phyloP scores from a whole-genome alignment of 2,888 invertebrate genomes.

The Calliscelio sp. region DNA sequence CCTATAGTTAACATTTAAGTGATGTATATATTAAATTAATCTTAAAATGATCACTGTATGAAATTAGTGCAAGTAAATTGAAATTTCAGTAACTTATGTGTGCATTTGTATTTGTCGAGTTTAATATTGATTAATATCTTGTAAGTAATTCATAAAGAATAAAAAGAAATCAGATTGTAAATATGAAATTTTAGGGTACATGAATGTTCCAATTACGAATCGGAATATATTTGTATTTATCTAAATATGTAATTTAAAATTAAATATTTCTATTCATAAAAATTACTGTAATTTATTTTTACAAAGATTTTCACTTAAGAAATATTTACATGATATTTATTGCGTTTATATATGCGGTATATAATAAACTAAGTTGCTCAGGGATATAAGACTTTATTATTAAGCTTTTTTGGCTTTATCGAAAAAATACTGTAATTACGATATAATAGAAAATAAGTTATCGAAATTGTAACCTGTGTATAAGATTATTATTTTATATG shows the following conservation, averaged over 20 bases:
- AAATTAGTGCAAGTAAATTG: constrained; percentile 16
- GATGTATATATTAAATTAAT: constrained; percentile 22
- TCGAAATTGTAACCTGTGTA: constrained; percentile 43
- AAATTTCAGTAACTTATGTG: neutral
- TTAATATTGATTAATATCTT: constrained; percentile 11
- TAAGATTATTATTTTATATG: constrained; percentile 37
- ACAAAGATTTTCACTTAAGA: constrained; percentile 37
- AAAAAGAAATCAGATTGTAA: constrained; percentile 20
- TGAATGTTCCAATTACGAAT: constrained; percentile 8
- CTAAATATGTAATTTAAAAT: constrained; percentile 17
- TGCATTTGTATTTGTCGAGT: constrained; percentile 7
- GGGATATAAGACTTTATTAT: constrained; percentile 52
- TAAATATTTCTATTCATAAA: constrained; percentile 34
- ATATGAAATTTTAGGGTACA: constrained; percentile 21
- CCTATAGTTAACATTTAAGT: constrained; percentile 10
- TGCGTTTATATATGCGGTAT: constrained; percentile 38
- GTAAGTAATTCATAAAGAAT: constrained; percentile 31
- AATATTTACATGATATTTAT: constrained; percentile 24
- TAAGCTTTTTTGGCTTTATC: constrained; percentile 63
- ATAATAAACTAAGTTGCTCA: constrained; percentile 62
- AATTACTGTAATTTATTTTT: constrained; percentile 53
- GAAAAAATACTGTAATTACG: constrained; percentile 41
- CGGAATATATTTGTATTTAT: constrained; percentile 36
- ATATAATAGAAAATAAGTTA: constrained; percentile 49
- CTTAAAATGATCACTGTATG: neutral